These are phyloP conservation scores for Cardinalis cardinalis DNA, from an alignment of 2,113 vertebrate species.

Conservation along the genomic window DNA sequence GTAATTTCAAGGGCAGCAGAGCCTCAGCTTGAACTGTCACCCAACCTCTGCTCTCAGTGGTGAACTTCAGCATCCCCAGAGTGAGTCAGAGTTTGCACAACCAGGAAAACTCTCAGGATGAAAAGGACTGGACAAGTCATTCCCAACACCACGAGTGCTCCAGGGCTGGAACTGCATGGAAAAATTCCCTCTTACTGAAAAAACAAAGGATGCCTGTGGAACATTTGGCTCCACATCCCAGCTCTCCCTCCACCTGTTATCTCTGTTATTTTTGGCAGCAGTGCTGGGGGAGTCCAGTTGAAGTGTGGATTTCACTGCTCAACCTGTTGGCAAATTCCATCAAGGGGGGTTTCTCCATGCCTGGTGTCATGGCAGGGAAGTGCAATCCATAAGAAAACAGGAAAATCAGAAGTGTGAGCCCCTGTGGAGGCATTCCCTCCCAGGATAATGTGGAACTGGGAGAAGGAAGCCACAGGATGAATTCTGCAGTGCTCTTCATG, in stretches of 20 bases:
- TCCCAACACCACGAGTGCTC: neutral
- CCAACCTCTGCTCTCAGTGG: neutral
- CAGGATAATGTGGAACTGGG: neutral
- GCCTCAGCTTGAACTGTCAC: neutral
- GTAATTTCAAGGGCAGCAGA: neutral
- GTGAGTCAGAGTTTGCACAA: neutral
- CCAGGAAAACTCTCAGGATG: neutral
- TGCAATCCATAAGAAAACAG: neutral
- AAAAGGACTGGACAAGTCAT: neutral
- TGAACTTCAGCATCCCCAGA: neutral
- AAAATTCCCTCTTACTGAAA: neutral
- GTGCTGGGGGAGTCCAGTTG: neutral
- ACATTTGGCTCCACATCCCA: neutral
- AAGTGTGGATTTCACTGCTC: slow-evolving; percentile 46
- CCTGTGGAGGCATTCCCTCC: neutral
- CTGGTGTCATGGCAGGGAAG: neutral
- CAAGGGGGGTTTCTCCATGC: neutral
- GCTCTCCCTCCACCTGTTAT: slow-evolving; percentile 48
- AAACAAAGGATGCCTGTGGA: slow-evolving; percentile 41
- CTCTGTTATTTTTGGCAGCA: slow-evolving; percentile 58
- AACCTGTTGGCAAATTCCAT: slow-evolving; percentile 51
- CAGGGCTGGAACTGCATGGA: neutral
- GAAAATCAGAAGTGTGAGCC: neutral
- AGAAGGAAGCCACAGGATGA: neutral
- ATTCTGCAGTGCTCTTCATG: neutral